Evolutionary conservation across 2,888 invertebrate species (phyloP), one percentile per base, ranked within the genome.

Genomic region (Habrosyne pyritoides): DNA sequence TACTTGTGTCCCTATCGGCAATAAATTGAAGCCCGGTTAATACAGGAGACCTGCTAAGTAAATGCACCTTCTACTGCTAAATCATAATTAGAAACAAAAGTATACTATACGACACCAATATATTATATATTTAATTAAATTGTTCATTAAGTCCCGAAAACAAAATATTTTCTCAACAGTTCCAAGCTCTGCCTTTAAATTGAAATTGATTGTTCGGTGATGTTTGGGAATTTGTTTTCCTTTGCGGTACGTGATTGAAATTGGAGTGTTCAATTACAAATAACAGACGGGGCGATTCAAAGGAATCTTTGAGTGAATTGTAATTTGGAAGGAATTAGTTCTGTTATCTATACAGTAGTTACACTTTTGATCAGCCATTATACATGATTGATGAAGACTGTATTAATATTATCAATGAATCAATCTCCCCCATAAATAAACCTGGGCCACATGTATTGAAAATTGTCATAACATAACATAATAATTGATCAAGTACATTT

Each of bases 191-290:
- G 54, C 57, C 46, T 21, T 47, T 61, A 21, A 69, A 67, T 64
- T 57, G 63, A 67, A 66, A 62, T 62, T 46, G n/a, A 47, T 47
- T 56, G 47, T 48, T 48, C 61, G 61, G 21, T 55, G 42, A 33
- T 22, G 18, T 42, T 26, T 54, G 14, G 30, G 26, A 49, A 61
- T 62, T 68, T 75, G 71, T 75, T 74, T 66, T 60, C 64, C 49
- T 60, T 58, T 57, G 54, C 59, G 53, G 63, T 18, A 52, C 54
- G 54, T 66, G 68, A 78, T 75, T 71, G 74, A 72, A 70, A 66
- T 70, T 75, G 63, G 64, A 77, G 71, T 69, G 64, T 63, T 61
- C 63, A 56, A 63, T 63, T 48, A n/a, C 21, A 48, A 26, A 48
- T 22, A 22, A 14, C 18, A 14, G 48, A 12, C 14, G 14, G 7